These are phyloP conservation scores for Brenthis hecate DNA, from an alignment of 2,888 invertebrate genomes.

Conservation along the genomic window DNA sequence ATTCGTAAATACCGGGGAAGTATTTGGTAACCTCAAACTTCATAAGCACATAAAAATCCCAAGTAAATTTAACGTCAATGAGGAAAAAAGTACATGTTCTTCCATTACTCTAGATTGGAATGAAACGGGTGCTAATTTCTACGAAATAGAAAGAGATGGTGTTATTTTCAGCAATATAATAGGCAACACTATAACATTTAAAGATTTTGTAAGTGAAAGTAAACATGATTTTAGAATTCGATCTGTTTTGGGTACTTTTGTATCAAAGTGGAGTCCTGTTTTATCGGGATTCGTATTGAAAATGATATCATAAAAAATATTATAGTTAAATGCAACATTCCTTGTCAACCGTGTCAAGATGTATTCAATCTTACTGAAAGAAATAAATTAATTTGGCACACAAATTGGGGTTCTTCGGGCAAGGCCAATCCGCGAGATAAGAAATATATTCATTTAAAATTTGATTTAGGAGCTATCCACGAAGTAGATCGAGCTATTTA, in stretches of 20 bases:
- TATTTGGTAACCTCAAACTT: slow-evolving; percentile 50
- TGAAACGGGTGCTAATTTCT: slow-evolving; percentile 48
- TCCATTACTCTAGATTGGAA: slow-evolving; percentile 60
- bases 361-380: slow-evolving; percentile 44
- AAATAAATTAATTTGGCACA: slow-evolving; percentile 47
- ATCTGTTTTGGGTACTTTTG: slow-evolving; percentile 50
- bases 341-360: slow-evolving; percentile 47
- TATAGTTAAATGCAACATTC: slow-evolving; percentile 46
- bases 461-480: slow-evolving; percentile 46
- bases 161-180: slow-evolving; percentile 59
- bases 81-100: slow-evolving; percentile 51
- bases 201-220: slow-evolving; percentile 52
- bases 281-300: slow-evolving; percentile 51
- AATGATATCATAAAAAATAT: slow-evolving; percentile 43
- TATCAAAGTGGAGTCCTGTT: slow-evolving; percentile 67
- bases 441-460: slow-evolving; percentile 41
- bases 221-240: slow-evolving; percentile 63
- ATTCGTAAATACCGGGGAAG: slow-evolving; percentile 49
- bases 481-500: slow-evolving; percentile 61
- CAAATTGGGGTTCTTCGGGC: slow-evolving; percentile 42
- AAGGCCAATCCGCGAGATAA: slow-evolving; percentile 35
- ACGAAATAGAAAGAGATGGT: slow-evolving; percentile 69
- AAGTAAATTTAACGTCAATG: slow-evolving; percentile 45
- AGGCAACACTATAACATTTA: slow-evolving; percentile 52
- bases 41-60: slow-evolving; percentile 49